Evolutionary conservation across 64 coral and sea anemone species (phyloP).

Genomic region (Dendronephthya gigantea): DNA sequence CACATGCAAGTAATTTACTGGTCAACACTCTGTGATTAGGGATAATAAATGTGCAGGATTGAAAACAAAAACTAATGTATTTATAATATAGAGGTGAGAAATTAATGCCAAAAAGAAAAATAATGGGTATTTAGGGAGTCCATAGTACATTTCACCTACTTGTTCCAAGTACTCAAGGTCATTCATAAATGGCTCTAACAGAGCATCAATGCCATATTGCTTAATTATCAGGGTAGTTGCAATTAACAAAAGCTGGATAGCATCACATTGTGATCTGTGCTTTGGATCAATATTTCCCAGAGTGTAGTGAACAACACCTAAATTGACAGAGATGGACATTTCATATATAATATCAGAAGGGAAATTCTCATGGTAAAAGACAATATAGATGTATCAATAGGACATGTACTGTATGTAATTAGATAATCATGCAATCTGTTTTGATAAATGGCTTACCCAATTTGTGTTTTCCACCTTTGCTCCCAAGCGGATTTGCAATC

Average conservation of each 20-base stretch:
- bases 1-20: no score
- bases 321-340: background rate
- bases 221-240: constrained; percentile 30
- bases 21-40: no score
- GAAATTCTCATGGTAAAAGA: no score
- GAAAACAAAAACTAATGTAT: no score
- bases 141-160: background rate
- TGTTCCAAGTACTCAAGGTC: constrained; percentile 41
- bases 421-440: background rate
- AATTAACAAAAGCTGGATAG: constrained; percentile 43
- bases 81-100: no score
- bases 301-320: constrained; percentile 39
- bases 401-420: no score
- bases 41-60: no score
- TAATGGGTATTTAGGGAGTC: no score
- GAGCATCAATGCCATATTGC: constrained; percentile 36
- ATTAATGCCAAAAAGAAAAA: no score
- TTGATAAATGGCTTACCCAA: background rate
- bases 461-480: background rate
- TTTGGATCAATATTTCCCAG: constrained; percentile 45
- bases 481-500: background rate
- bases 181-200: constrained; percentile 33
- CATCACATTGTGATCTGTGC: constrained; percentile 35
- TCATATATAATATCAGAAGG: no score
- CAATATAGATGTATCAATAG: no score